A percentile compares a stretch with the other conserved stretches of the same genome.
These are phyloP conservation scores for Gavia stellata DNA, from an alignment of 2,113 vertebrate species.

Conservation along the genomic window DNA sequence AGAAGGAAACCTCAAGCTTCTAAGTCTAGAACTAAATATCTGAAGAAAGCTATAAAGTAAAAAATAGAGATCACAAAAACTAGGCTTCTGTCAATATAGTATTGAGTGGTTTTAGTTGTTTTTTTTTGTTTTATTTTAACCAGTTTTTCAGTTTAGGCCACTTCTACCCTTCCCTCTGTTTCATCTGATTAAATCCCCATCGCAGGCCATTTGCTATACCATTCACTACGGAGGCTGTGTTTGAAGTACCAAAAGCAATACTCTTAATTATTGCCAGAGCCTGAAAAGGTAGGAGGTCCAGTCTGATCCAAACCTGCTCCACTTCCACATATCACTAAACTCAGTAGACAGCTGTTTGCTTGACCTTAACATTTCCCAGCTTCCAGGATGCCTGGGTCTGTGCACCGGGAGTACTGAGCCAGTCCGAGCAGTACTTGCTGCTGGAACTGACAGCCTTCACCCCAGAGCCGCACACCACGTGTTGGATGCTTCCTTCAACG, in stretches of 20 bases:
- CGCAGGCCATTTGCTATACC: neutral
- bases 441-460: neutral
- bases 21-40: neutral
- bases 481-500: neutral
- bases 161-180: neutral
- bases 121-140: neutral
- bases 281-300: neutral
- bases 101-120: neutral
- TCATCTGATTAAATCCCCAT: neutral
- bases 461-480: neutral
- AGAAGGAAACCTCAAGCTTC: neutral
- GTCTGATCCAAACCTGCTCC: neutral
- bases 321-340: neutral
- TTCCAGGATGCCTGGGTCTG: neutral
- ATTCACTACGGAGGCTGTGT: accelerated
- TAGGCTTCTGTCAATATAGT: neutral
- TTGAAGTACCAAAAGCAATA: neutral
- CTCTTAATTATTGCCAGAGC: neutral
- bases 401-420: neutral
- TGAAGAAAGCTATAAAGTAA: neutral
- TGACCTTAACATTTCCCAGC: neutral
- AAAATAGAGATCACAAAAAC: neutral
- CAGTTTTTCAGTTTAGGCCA: neutral
- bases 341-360: neutral
- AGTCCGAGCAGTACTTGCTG: neutral